These are phyloP conservation scores for Ochropleura leucogaster DNA, from an alignment of 2,888 invertebrate genomes.

Conservation along the genomic window DNA sequence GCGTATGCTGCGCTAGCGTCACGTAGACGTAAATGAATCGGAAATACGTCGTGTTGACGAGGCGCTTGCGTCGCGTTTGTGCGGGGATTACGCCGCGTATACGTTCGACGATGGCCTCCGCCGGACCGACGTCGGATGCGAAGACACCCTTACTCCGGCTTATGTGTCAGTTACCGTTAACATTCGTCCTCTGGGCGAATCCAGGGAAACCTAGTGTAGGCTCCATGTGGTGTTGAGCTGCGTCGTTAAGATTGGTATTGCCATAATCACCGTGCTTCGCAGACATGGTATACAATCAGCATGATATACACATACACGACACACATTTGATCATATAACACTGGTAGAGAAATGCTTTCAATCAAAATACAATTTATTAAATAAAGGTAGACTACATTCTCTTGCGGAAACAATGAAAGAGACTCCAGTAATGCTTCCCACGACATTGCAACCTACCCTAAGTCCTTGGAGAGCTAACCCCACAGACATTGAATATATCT, in stretches of 20 bases:
- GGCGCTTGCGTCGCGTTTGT: constrained; percentile 30
- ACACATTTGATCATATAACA: constrained; percentile 26
- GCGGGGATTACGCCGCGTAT: constrained; percentile 24
- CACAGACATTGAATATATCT: background rate
- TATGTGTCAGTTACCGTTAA: constrained; percentile 38
- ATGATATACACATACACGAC: constrained; percentile 18
- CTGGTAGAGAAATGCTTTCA: constrained; percentile 5
- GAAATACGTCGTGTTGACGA: constrained; percentile 24
- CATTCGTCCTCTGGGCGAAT: constrained; percentile 13
- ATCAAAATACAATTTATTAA: background rate
- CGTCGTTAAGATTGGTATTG: constrained; percentile 15
- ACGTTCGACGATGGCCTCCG: constrained; percentile 31
- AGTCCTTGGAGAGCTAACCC: background rate
- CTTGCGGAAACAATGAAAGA: background rate
- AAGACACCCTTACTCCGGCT: constrained; percentile 44
- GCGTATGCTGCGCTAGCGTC: constrained; percentile 25
- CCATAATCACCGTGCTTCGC: constrained; percentile 19
- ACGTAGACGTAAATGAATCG: constrained; percentile 13
- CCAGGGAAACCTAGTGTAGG: constrained; percentile 22
- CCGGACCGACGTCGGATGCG: constrained; percentile 39
- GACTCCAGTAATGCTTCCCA: background rate
- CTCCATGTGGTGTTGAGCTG: constrained; percentile 30
- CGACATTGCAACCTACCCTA: background rate
- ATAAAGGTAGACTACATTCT: background rate
- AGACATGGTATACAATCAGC: constrained; percentile 13